These are phyloP conservation scores for Drosophila lowei DNA, from an alignment of 1,140 invertebrate genomes.

Conservation along the genomic window DNA sequence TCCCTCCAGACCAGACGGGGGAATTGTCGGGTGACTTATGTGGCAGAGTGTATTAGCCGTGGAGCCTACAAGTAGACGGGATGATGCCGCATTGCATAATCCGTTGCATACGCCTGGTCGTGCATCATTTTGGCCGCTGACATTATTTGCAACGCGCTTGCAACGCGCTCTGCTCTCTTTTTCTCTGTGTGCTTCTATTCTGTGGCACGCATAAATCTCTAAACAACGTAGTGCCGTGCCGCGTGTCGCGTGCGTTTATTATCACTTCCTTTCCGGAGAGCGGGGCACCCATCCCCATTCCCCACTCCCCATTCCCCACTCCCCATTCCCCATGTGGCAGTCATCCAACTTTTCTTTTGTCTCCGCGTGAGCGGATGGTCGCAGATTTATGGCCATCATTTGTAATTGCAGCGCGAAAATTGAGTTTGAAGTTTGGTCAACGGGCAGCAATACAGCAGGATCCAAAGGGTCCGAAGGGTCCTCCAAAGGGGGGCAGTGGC, in stretches of 20 bases:
- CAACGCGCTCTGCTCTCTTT: conserved; percentile 35
- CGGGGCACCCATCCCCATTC: not conserved
- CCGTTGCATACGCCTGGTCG: conserved; percentile 45
- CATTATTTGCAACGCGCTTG: conserved; percentile 69
- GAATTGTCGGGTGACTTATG: conserved; percentile 64
- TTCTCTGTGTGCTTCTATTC: conserved; percentile 24
- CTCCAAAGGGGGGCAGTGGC: conserved; percentile 7
- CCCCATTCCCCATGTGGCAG: conserved; percentile 15
- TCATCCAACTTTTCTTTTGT: conserved; percentile 69
- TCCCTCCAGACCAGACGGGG: not conserved
- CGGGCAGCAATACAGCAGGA: conserved; percentile 12
- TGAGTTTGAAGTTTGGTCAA: conserved; percentile 73
- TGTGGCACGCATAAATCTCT: conserved; percentile 78
- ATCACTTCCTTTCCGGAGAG: conserved; percentile 65
- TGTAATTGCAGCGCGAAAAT: conserved; percentile 80
- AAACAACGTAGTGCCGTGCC: conserved; percentile 52
- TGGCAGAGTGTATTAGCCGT: conserved; percentile 60
- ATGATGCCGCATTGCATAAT: conserved; percentile 72
- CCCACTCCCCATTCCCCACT: too few species aligned
- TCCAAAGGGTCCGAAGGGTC: conserved; percentile 1
- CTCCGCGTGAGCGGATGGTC: conserved; percentile 38
- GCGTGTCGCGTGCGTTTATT: conserved; percentile 78
- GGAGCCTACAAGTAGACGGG: conserved; percentile 24
- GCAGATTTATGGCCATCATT: conserved; percentile 77
- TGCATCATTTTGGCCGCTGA: conserved; percentile 75